A percentile compares a stretch with the other conserved stretches of the same genome.
phyloP scores from a whole-genome alignment of 2,888 invertebrate genomes.

The Litoditis marina region DNA sequence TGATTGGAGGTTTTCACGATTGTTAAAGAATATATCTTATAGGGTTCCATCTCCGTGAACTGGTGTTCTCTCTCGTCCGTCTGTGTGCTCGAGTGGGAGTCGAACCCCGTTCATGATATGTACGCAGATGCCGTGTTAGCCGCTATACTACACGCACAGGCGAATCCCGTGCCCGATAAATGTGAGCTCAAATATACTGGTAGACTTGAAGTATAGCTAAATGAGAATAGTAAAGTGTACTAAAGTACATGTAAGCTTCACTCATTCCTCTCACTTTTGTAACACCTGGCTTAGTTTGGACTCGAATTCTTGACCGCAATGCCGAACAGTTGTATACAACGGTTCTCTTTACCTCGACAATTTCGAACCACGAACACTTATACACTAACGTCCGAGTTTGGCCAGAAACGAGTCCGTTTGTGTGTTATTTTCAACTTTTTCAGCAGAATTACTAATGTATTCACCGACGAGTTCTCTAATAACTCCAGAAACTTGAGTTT shows the following conservation, averaged over 20 bases:
- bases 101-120: slow-evolving; percentile 93
- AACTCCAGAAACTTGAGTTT: too few species aligned
- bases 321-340: too few species aligned
- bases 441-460: not conserved
- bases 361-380: too few species aligned
- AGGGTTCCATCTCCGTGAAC: slow-evolving; percentile 32
- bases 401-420: too few species aligned
- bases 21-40: too few species aligned
- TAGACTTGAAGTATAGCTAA: too few species aligned
- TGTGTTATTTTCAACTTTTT: too few species aligned
- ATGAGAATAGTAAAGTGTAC: too few species aligned
- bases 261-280: not conserved
- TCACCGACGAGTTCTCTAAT: too few species aligned
- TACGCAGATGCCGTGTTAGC: slow-evolving; percentile 91
- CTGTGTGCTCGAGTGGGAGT: slow-evolving; percentile 87
- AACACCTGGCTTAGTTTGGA: not conserved
- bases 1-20: too few species aligned
- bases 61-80: slow-evolving; percentile 61
- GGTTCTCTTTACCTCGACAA: not conserved
- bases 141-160: slow-evolving; percentile 79
- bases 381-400: too few species aligned
- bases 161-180: slow-evolving; percentile 59
- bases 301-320: too few species aligned
- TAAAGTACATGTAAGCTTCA: not conserved
- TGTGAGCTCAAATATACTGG: slow-evolving; percentile 44